Evolutionary conservation across 2,113 vertebrate genomes (phyloP).

Genomic region (Istiophorus platypterus): DNA sequence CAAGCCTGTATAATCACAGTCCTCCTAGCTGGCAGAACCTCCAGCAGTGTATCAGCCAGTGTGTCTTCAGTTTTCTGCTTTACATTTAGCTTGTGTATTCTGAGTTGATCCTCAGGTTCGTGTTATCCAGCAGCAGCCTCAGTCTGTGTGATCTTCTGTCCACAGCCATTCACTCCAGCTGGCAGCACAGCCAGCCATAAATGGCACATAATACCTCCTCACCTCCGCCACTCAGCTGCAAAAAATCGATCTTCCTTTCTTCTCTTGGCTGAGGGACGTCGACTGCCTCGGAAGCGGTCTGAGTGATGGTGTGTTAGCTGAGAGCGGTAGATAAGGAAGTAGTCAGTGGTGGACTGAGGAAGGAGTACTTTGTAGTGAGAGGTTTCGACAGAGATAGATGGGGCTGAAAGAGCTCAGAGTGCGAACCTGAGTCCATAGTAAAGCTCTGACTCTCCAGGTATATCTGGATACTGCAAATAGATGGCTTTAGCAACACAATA

Average conservation of each 20-base stretch:
- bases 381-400: conserved; percentile 65
- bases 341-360: conserved; percentile 52
- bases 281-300: conserved; percentile 49
- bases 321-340: conserved; percentile 69
- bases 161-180: conserved; percentile 17
- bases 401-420: conserved; percentile 46
- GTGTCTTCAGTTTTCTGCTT: background rate
- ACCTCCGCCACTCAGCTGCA: conserved; percentile 50
- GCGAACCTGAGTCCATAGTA: conserved; percentile 42
- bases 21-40: background rate
- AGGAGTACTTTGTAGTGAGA: conserved; percentile 43
- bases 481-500: background rate
- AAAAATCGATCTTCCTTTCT: conserved; percentile 58
- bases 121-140: conserved; percentile 12
- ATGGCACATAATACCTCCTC: conserved; percentile 60
- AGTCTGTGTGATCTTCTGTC: conserved; percentile 22
- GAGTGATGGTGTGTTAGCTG: conserved; percentile 63
- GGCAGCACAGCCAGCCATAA: conserved; percentile 54
- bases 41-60: background rate
- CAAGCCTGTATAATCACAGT: background rate
- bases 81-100: conserved; percentile 4
- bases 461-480: conserved; percentile 14
- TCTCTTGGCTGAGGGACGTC: conserved; percentile 6
- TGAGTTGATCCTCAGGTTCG: conserved; percentile 2
- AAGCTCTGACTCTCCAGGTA: conserved; percentile 23